Conservation (phyloP, 2,113 vertebrate species). For the Cyprinodon brontotheroides region DNA sequence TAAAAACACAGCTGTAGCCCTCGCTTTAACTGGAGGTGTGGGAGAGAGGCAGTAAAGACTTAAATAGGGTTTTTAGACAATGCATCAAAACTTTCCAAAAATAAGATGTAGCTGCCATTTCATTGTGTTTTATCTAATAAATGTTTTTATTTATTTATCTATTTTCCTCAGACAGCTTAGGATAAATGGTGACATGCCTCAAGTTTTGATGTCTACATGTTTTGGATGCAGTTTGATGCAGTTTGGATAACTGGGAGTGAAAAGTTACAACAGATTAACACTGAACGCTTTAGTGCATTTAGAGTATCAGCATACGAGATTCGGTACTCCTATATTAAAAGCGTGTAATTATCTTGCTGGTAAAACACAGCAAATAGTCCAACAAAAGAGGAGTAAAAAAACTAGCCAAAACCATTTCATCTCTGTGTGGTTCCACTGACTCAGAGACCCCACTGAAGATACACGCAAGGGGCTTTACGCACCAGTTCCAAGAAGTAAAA, state of each 20-base stretch:
- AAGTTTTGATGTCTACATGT: neutral
- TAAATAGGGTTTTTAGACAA: neutral
- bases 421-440: conserved; percentile 51
- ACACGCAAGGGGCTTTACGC: conserved; percentile 33
- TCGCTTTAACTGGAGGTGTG: conserved; percentile 15
- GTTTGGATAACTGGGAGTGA: neutral
- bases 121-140: neutral
- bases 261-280: neutral
- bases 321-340: conserved; percentile 29
- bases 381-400: conserved; percentile 14
- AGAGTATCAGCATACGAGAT: neutral
- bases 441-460: conserved; percentile 43
- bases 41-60: conserved; percentile 4
- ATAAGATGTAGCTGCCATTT: neutral
- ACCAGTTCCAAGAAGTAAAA: conserved; percentile 47
- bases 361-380: conserved; percentile 37
- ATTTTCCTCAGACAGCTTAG: neutral
- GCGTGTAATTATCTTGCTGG: conserved; percentile 48
- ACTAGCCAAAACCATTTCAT: conserved; percentile 50
- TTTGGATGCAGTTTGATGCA: no score
- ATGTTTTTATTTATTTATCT: neutral
- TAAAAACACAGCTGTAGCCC: neutral
- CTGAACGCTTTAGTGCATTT: no score
- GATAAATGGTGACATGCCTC: neutral
- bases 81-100: neutral